These are phyloP conservation scores for Limnephilus auricula DNA, from an alignment of 2,888 invertebrate genomes.

Conservation along the genomic window DNA sequence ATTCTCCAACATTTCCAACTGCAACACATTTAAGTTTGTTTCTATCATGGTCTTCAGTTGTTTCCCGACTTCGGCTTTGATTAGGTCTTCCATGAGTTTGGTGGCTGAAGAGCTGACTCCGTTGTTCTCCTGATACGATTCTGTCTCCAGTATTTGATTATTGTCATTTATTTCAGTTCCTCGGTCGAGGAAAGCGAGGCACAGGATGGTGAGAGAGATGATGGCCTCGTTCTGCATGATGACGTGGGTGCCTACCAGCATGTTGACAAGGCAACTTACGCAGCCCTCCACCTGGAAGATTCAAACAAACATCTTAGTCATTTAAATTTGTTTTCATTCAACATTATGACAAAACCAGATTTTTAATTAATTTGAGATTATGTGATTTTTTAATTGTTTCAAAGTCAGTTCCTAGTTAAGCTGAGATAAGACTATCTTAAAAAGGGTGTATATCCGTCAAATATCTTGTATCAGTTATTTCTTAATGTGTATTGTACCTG, in stretches of 20 bases:
- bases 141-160: conserved; percentile 58
- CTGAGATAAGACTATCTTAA: background rate
- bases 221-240: conserved; percentile 93
- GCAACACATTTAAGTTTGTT: conserved; percentile 75
- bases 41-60: conserved; percentile 75
- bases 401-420: background rate
- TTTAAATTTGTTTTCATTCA: background rate
- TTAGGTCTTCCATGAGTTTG: conserved; percentile 69
- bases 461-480: background rate
- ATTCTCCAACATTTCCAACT: conserved; percentile 76
- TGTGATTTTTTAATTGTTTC: no score
- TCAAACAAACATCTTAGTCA: background rate
- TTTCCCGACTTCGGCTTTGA: conserved; percentile 77
- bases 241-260: conserved; percentile 89
- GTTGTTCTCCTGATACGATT: conserved; percentile 67
- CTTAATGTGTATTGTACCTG: conserved; percentile 50
- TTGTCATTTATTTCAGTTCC: conserved; percentile 56
- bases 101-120: conserved; percentile 61
- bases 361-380: background rate
- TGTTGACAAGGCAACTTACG: conserved; percentile 86
- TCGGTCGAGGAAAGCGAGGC: conserved; percentile 66
- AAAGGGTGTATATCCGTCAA: background rate
- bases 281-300: conserved; percentile 80
- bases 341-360: background rate
- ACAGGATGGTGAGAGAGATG: conserved; percentile 83